Evolutionary conservation across 2,113 vertebrate species (phyloP), one percentile per base, ranked within the genome.

Genomic region (Rhineura floridana): DNA sequence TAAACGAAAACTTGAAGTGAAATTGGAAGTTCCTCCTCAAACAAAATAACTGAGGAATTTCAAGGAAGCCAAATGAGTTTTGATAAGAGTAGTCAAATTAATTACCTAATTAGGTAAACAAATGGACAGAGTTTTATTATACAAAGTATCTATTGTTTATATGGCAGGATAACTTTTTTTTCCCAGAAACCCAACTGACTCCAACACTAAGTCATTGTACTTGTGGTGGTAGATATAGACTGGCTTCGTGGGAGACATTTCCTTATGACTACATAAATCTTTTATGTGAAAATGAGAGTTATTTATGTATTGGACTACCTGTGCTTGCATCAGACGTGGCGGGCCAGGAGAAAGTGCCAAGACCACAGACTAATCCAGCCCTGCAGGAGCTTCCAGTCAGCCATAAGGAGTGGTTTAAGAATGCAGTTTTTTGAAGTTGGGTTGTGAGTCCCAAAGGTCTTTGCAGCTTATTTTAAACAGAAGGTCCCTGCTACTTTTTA

Each of bases 241-340:
- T n/a, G 62, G 6, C 69, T 92, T 72, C 77, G 79, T 72, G 69
- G 81, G 85, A 93, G 91, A 90, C 73, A 46, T 65, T 86, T 85
- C 84, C 77, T 86, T 77, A 86, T 78, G 73, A 65, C 59, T 86
- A 86, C 90, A 95, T 94, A 95, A 94, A 94, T 94, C 88, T 91
- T 93, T 91, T 91, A 84, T 87, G 94, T 93, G 95, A 95, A 93
- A 93, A 93, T 91, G 84, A 86, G 91, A 90, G 88, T 91, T 89
- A 95, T 94, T 95, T 93, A 96, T 92, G 89, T 81, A 50, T 69
- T 89, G 87, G 87, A 93, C 93, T 95, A 96, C 93, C 94, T 94
- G 92, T 92, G 90, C 93, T 93, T 93, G 90, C 89, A 91, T 89
- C 83, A 93, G 92, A 92, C 83, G 86, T 83, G 91, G 93, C 89